Evolutionary conservation across 2,113 vertebrate genomes (phyloP).

Genomic region (Arenaria interpres): DNA sequence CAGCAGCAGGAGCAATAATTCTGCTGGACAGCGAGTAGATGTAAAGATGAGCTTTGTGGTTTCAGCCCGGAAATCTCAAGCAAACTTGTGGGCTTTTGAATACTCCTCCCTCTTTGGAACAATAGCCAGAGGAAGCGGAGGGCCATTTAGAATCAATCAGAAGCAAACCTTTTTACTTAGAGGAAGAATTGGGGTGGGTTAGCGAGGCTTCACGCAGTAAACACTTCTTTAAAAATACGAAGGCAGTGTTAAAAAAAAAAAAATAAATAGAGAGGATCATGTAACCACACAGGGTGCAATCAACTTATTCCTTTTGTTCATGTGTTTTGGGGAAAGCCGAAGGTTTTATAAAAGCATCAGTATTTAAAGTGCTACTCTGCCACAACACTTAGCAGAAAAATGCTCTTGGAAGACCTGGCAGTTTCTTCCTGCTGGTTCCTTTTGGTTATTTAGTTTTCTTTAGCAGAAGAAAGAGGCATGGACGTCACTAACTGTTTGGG

Average conservation of each 20-base stretch:
- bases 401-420: neutral
- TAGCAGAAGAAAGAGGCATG: neutral
- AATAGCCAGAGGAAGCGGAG: constrained; percentile 42
- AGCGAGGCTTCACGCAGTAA: neutral
- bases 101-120: constrained; percentile 55
- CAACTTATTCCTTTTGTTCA: neutral
- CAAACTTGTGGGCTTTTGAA: constrained; percentile 20
- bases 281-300: neutral
- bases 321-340: neutral
- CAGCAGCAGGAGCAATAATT: constrained; percentile 25
- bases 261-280: neutral
- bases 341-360: neutral
- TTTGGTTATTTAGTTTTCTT: neutral
- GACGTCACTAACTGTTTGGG: neutral
- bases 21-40: neutral
- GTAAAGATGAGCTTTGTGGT: constrained; percentile 44
- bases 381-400: neutral
- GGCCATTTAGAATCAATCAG: constrained; percentile 46
- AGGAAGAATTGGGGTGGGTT: constrained; percentile 38
- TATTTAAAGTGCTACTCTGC: neutral
- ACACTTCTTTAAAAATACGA: neutral
- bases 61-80: constrained; percentile 42
- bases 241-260: neutral
- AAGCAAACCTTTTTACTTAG: constrained; percentile 27
- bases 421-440: neutral